A percentile compares a stretch with the other conserved stretches of the same genome.
Evolutionary conservation across 2,888 invertebrate genomes (phyloP).

Genomic region (Philopedon plagiatum): DNA sequence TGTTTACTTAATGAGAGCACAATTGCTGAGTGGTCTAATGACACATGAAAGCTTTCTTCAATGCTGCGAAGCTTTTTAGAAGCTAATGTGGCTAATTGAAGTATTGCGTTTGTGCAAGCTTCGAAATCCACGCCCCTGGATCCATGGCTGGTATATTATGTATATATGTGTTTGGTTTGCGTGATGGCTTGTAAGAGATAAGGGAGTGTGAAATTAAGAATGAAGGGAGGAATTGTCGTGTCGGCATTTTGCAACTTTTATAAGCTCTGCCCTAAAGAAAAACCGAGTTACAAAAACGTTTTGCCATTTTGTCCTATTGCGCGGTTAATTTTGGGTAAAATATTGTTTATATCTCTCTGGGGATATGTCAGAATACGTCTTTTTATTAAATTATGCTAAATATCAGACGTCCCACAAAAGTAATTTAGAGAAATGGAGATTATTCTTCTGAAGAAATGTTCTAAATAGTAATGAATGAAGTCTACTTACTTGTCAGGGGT

Average conservation of each 20-base stretch:
- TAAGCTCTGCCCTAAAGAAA: conserved; percentile 30
- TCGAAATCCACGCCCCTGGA: conserved; percentile 15
- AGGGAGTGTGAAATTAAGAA: conserved; percentile 43
- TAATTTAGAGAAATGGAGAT: too few species aligned
- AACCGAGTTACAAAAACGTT: conserved; percentile 13
- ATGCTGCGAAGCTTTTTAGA: too few species aligned
- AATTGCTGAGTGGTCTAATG: too few species aligned
- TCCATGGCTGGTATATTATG: conserved; percentile 16
- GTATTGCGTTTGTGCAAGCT: too few species aligned
- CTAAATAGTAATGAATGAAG: too few species aligned
- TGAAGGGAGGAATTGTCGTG: conserved; percentile 43
- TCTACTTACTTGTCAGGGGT: too few species aligned
- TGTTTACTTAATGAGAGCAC: too few species aligned
- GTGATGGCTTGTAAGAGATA: conserved; percentile 49
- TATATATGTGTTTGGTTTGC: conserved; percentile 44
- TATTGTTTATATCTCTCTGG: neutral
- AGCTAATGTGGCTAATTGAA: too few species aligned
- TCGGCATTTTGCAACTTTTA: conserved; percentile 40
- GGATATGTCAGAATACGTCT: neutral
- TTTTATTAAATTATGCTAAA: neutral
- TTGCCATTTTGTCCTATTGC: conserved; percentile 15
- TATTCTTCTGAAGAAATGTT: too few species aligned
- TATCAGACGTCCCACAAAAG: too few species aligned
- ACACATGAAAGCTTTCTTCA: too few species aligned
- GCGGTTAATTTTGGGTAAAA: conserved; percentile 29